Percentiles rank a stretch among this genome's conserved stretches.
These are phyloP conservation scores for Aplidium turbinatum DNA, from an alignment of 23 tunicate species.

Conservation along the genomic window DNA sequence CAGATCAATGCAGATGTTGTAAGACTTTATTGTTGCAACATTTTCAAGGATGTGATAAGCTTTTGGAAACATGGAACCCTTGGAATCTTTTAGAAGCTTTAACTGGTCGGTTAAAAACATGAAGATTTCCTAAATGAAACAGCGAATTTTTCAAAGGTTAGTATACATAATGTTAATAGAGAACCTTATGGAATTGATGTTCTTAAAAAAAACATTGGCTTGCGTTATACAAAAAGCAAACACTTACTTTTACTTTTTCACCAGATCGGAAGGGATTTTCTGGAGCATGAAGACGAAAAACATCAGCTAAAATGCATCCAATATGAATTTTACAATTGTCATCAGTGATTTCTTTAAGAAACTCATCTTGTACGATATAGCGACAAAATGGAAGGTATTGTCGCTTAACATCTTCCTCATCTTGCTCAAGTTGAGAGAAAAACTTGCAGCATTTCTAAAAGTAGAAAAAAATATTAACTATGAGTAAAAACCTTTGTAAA, in stretches of 20 bases:
- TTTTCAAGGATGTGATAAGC: slow-evolving; percentile 84
- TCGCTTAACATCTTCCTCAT: slow-evolving; percentile 67
- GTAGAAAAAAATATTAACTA: not conserved
- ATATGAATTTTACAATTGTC: slow-evolving; percentile 57
- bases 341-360: slow-evolving; percentile 67
- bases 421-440: slow-evolving; percentile 91
- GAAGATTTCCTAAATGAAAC: slow-evolving; percentile 58
- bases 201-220: too few species aligned
- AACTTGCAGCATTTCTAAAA: slow-evolving; percentile 85
- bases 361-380: slow-evolving; percentile 73
- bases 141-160: not conserved
- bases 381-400: slow-evolving; percentile 68
- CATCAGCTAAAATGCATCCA: slow-evolving; percentile 80
- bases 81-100: slow-evolving; percentile 56
- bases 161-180: too few species aligned
- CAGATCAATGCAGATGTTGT: slow-evolving; percentile 70
- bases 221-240: too few species aligned
- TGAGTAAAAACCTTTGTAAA: not conserved
- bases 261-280: slow-evolving; percentile 83
- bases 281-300: slow-evolving; percentile 86
- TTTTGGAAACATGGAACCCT: slow-evolving; percentile 64
- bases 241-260: slow-evolving; percentile 57
- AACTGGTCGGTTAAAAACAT: slow-evolving; percentile 71
- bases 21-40: slow-evolving; percentile 78
- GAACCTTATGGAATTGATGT: too few species aligned